Evolutionary conservation across 2,888 invertebrate species (phyloP).

Genomic region (Temnothorax ravouxi): DNA sequence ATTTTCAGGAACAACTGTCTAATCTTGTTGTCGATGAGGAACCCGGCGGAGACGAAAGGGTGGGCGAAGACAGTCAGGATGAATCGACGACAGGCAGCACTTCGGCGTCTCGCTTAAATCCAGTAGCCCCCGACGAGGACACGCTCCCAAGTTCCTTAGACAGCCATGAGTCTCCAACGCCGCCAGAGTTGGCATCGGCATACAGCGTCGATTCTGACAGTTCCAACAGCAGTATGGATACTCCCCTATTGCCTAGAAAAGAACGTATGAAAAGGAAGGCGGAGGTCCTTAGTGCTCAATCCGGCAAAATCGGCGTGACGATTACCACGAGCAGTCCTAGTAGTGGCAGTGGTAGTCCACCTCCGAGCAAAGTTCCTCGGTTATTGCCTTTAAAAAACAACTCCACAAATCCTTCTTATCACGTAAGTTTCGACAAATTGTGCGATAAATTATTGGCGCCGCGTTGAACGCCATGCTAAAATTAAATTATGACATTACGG

Average conservation of each 20-base stretch:
- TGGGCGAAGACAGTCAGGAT: constrained; percentile 85
- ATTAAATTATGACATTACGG: neutral
- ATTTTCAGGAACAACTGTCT: constrained; percentile 82
- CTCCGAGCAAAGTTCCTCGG: constrained; percentile 87
- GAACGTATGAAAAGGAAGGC: constrained; percentile 94
- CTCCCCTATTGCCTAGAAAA: constrained; percentile 87
- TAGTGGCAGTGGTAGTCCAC: constrained; percentile 87
- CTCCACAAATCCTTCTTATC: constrained; percentile 84
- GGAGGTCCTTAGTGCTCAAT: constrained; percentile 92
- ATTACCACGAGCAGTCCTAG: constrained; percentile 91
- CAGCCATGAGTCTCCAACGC: constrained; percentile 85
- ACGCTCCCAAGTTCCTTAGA: constrained; percentile 86
- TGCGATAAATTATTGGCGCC: neutral
- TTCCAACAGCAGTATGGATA: constrained; percentile 89
- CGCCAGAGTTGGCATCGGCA: constrained; percentile 84
- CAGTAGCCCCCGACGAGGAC: constrained; percentile 87
- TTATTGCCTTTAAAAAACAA: constrained; percentile 85
- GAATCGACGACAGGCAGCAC: constrained; percentile 83
- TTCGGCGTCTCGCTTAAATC: constrained; percentile 82
- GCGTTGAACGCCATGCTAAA: neutral
- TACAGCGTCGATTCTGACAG: constrained; percentile 87
- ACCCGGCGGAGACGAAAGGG: constrained; percentile 84
- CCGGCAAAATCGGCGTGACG: constrained; percentile 96
- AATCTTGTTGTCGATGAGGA: constrained; percentile 85
- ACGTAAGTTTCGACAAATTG: constrained; percentile 75